Evolutionary conservation across 37 sponge, comb jelly and placozoan genomes (phyloP).

Genomic region (Bolinopsis microptera): DNA sequence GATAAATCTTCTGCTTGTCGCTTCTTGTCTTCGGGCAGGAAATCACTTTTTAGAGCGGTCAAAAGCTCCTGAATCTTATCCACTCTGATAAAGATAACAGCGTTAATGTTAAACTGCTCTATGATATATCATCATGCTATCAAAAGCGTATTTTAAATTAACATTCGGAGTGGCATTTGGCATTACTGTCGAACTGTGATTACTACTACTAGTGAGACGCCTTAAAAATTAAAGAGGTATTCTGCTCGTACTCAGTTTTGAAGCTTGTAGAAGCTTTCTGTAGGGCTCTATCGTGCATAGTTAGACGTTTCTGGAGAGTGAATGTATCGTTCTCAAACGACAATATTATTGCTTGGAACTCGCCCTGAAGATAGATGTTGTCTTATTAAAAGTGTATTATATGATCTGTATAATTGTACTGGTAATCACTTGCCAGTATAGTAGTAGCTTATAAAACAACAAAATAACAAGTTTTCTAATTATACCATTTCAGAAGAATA

Average conservation of each 20-base stretch:
- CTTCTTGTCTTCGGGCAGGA: slow-evolving; percentile 53
- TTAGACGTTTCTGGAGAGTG: slow-evolving; percentile 43
- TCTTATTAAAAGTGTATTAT: no score
- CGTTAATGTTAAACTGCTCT: no score
- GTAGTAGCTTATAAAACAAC: no score
- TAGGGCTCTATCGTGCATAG: slow-evolving; percentile 35
- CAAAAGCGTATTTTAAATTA: no score
- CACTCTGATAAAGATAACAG: background rate
- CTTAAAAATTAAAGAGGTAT: no score
- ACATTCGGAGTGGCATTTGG: no score
- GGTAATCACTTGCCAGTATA: background rate
- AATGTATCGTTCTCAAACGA: slow-evolving; percentile 55
- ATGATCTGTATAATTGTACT: background rate
- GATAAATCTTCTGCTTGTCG: background rate
- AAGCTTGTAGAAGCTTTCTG: slow-evolving; percentile 58
- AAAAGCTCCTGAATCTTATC: background rate
- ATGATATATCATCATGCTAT: no score
- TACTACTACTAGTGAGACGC: no score
- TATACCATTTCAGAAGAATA: no score
- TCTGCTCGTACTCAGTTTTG: slow-evolving; percentile 35
- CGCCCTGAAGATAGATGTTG: slow-evolving; percentile 3
- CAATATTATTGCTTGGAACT: slow-evolving; percentile 60
- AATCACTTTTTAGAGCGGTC: background rate
- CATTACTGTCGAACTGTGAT: no score
- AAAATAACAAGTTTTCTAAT: no score